phyloP scores from a whole-genome alignment of 2,113 vertebrate species.

The Bolborhynchus lineola region DNA sequence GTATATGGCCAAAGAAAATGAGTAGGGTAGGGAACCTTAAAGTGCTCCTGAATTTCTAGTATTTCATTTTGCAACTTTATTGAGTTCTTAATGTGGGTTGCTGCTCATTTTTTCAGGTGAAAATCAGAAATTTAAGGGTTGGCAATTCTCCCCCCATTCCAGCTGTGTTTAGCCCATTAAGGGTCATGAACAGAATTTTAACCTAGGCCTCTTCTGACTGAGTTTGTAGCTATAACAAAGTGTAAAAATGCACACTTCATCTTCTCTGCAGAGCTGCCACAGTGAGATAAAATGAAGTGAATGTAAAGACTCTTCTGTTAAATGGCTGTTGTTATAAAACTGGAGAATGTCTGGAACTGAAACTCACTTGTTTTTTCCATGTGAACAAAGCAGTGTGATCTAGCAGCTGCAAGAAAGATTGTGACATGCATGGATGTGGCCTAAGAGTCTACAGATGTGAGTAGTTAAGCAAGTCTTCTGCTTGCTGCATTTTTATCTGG shows the following conservation, averaged over 20 bases:
- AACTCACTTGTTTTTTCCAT: background rate
- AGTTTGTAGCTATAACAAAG: background rate
- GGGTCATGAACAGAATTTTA: background rate
- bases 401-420: background rate
- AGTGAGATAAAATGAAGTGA: background rate
- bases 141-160: background rate
- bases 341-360: background rate
- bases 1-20: background rate
- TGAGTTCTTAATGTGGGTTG: background rate
- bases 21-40: background rate
- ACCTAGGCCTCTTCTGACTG: background rate
- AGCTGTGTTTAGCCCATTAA: background rate
- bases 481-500: background rate
- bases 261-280: background rate
- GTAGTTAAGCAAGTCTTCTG: background rate
- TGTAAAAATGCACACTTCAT: background rate
- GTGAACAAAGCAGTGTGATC: background rate
- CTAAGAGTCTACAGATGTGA: background rate
- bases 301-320: background rate
- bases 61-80: background rate
- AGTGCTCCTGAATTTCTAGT: background rate
- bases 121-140: background rate
- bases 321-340: background rate
- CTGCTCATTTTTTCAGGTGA: background rate
- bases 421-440: background rate